Base-by-base conservation (phyloP, 2,888 invertebrate genomes). In the Tachina grossa region DNA sequence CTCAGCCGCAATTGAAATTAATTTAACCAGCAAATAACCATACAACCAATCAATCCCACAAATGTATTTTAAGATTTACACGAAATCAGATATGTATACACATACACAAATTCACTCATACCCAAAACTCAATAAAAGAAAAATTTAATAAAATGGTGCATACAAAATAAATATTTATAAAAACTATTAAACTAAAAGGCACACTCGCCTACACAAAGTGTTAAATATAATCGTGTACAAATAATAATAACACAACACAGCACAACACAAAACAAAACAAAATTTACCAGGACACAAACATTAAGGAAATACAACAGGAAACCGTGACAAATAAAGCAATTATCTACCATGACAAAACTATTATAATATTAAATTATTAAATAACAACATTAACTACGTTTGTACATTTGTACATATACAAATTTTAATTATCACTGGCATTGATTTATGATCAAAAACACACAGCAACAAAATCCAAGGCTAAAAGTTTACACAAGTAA, bases 261-360 rank as follows among this genome's bases (percentile, higher is more conserved):
- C 41, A 68, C n/a, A 66, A 66, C 2, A 55, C 53, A 45, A 59
- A 16, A 45, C 13, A 61, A 74, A 45, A 72, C 47, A 2, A 61
- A 78, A 55, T 57, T 22, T 59, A 51, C 51, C 74, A 19, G 39
- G 59, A 39, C 41, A 68, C 19, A 66, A 66, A 59, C 68, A 74
- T 61, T 63, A 77, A 74, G 81, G 81, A 85, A 82, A 85, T 78
- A 69, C 71, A 82, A 45, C 69, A 85, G 85, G 82, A 85, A 85
- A 85, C 74, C 63, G 74, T 78, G 78, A 69, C 81, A 85, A 85
- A 85, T 85, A 85, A 85, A 85, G 78, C 82, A 82, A 85, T 85
- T 85, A 85, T 65, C 74, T 82, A 53, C 75, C 59, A 53, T 85
- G 85, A 85, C 78, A 78, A 66, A 84, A 77, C 76, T 82, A 76